phyloP scores from a whole-genome alignment of 2,113 vertebrate genomes.

The Macquaria ambigua region DNA sequence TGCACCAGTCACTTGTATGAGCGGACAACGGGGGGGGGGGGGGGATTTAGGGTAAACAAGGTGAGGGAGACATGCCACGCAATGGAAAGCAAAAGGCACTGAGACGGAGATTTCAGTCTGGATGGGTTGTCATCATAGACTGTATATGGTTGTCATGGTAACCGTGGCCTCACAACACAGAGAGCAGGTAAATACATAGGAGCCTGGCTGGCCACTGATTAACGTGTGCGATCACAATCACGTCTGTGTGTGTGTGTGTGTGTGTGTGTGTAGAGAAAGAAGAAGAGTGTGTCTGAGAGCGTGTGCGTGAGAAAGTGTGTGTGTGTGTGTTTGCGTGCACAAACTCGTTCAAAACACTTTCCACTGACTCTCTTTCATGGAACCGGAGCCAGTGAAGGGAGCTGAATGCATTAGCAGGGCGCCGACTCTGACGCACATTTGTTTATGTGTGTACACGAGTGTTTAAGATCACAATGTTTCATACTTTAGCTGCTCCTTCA shows the following conservation, averaged over 20 bases:
- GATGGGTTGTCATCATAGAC: slow-evolving; percentile 56
- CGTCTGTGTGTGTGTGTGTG: slow-evolving; percentile 15
- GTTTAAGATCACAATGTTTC: slow-evolving; percentile 59
- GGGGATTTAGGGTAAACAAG: slow-evolving; percentile 60
- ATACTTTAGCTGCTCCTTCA: slow-evolving; percentile 58
- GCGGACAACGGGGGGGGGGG: neutral
- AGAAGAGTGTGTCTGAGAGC: slow-evolving; percentile 4
- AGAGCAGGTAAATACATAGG: slow-evolving; percentile 71
- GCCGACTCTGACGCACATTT: slow-evolving; percentile 65
- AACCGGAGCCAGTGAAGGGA: slow-evolving; percentile 32
- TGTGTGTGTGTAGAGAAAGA: neutral
- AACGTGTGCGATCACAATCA: slow-evolving; percentile 65
- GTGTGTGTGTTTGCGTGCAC: slow-evolving; percentile 6
- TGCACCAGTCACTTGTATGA: slow-evolving; percentile 26
- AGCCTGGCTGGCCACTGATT: slow-evolving; percentile 59
- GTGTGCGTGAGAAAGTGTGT: neutral
- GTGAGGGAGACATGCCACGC: slow-evolving; percentile 57
- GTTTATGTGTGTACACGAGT: slow-evolving; percentile 44
- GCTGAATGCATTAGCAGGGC: slow-evolving; percentile 52
- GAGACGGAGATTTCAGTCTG: slow-evolving; percentile 76
- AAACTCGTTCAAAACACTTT: slow-evolving; percentile 51
- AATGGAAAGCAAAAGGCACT: slow-evolving; percentile 63
- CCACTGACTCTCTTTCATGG: slow-evolving; percentile 60
- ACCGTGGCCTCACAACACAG: slow-evolving; percentile 67
- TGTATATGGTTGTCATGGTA: slow-evolving; percentile 77